Evolutionary conservation across 1,140 invertebrate species (phyloP).

Genomic region (Drosophila tsacasi): DNA sequence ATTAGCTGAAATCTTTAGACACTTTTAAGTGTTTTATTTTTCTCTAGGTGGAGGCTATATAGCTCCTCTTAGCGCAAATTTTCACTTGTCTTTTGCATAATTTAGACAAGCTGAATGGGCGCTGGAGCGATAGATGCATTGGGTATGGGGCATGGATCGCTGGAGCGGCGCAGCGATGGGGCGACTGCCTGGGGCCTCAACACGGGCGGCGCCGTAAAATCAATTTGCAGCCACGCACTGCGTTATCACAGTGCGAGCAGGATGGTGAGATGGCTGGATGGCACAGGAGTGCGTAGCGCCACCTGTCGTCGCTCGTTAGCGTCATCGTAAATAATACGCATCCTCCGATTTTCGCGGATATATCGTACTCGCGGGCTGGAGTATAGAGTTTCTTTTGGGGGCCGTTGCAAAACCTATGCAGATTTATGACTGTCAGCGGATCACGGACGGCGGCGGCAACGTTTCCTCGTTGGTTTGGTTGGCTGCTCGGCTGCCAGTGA

Average conservation of each 20-base stretch:
- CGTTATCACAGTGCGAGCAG: constrained; percentile 59
- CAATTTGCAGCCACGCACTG: constrained; percentile 76
- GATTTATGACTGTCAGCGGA: constrained; percentile 74
- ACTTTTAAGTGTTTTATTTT: background rate
- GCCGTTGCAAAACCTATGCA: constrained; percentile 75
- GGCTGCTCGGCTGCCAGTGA: constrained; percentile 38
- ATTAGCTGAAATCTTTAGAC: background rate
- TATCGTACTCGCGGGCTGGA: background rate
- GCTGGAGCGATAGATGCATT: constrained; percentile 16
- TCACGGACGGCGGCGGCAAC: constrained; percentile 37
- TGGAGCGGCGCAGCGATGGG: constrained; percentile 8
- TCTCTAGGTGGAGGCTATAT: constrained; percentile 2
- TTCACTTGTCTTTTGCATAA: constrained; percentile 82
- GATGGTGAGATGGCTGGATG: constrained; percentile 30
- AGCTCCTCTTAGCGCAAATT: constrained; percentile 74
- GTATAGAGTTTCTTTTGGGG: constrained; percentile 21
- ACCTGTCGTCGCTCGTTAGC: constrained; percentile 81
- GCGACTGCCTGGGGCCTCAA: constrained; percentile 43
- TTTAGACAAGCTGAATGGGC: constrained; percentile 61
- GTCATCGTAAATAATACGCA: constrained; percentile 81
- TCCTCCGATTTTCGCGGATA: constrained; percentile 22
- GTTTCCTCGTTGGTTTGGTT: constrained; percentile 64
- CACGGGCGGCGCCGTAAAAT: constrained; percentile 81
- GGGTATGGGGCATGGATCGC: constrained; percentile 4
- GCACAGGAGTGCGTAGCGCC: constrained; percentile 51